Base-by-base conservation (phyloP, 2,797 vertebrate genomes). In the Hoplostethus mediterraneus region DNA sequence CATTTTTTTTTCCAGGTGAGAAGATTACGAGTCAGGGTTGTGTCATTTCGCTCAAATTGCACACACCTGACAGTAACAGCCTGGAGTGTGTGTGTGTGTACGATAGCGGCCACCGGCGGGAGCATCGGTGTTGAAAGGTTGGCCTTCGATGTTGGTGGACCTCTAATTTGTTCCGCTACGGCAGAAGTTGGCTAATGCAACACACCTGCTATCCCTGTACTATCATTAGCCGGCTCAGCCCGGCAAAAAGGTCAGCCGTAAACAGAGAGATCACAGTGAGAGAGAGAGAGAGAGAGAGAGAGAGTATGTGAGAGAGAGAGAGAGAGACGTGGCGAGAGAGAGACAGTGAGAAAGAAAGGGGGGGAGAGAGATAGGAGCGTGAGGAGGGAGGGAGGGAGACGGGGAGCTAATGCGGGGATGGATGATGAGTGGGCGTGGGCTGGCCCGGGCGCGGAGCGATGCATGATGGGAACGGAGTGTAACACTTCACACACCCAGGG, bases 191-290 rank as follows among this genome's bases (percentile, higher is more conserved):
- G 81, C 92, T 95, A 95, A 94, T 94, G 92, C 89, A 72, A 81
- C 89, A 73, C 94, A 94, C 93, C 94, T 95, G 94, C 93, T 92
- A 84, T 90, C 90, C 79, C 89, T 84, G 86, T 78, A 77, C 90
- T 91, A 76, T 93, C 91, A 93, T 94, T 94, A 94, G 89, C 90
- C 12, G 76, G 75, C 70, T 84, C 87, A 82, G 78, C 86, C 68
- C 77, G 52, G 87, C 83, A 75, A 89, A 90, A 90, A 91, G 93
- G 93, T 94, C 93, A 92, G 83, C 88, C 87, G 90, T 86, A 91
- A 89, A 90, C 84, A 68, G 86, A 83, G 85, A 90, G 93, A 91
- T 94, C 92, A 93, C 80, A 86, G 84, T 79, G 89, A 87, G 87
- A 82, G 76, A 88, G 88, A 90, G 63, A 12, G 81, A 33, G 89